Percentiles rank a stretch among this genome's conserved stretches.
These are phyloP conservation scores for Eubucco bourcierii DNA, from an alignment of 2,113 vertebrate species.

Conservation along the genomic window DNA sequence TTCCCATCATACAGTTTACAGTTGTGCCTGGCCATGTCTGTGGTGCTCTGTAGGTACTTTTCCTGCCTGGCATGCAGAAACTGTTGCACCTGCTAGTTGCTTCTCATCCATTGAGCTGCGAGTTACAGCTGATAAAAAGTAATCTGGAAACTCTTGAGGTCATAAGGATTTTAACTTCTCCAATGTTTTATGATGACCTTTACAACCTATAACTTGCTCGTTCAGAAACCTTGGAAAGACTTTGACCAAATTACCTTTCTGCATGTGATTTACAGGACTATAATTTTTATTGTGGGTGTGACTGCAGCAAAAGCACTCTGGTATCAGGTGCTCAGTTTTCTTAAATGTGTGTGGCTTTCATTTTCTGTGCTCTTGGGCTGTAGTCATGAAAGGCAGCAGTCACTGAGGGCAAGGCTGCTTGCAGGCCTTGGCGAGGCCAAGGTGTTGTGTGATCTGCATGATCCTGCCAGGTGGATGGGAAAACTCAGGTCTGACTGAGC, in stretches of 20 bases:
- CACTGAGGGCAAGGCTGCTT: not conserved
- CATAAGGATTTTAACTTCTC: not conserved
- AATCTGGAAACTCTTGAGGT: not conserved
- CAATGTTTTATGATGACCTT: not conserved
- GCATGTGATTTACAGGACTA: slow-evolving; percentile 16
- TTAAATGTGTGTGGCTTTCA: not conserved
- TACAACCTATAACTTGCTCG: not conserved
- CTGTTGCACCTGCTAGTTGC: not conserved
- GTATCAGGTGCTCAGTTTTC: not conserved
- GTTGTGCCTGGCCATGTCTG: not conserved
- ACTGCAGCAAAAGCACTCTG: not conserved
- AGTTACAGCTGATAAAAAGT: slow-evolving; percentile 1
- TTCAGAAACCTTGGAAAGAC: slow-evolving; percentile 40
- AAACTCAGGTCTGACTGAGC: not conserved
- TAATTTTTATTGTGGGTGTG: slow-evolving; percentile 26
- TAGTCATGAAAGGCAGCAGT: not conserved
- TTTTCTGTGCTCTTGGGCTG: not conserved
- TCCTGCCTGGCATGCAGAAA: not conserved
- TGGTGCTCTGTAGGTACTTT: not conserved
- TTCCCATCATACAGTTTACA: not conserved
- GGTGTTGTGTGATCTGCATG: not conserved
- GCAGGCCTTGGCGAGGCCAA: not conserved
- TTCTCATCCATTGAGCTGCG: not conserved
- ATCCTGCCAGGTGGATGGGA: not conserved
- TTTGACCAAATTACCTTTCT: slow-evolving; percentile 14